Evolutionary conservation across 2,888 invertebrate species (phyloP).

Genomic region (Drosophila kambysellisi): DNA sequence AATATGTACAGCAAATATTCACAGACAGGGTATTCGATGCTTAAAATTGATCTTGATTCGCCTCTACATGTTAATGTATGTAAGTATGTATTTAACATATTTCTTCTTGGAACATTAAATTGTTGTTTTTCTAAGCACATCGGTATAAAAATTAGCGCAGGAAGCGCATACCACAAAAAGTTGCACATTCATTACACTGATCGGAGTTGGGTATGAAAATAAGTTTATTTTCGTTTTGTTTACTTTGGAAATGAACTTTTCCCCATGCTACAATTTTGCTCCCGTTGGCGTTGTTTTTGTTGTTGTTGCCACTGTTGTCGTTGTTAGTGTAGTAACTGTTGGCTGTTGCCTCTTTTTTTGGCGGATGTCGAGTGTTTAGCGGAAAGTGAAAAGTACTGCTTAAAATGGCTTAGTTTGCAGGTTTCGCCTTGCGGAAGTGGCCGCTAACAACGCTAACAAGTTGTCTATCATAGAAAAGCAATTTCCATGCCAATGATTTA

Average conservation of each 20-base stretch:
- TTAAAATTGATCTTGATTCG: neutral
- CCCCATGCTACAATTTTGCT: slow-evolving; percentile 48
- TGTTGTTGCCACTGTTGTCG: slow-evolving; percentile 11
- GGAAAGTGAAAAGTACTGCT: slow-evolving; percentile 82
- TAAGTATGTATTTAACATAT: slow-evolving; percentile 9
- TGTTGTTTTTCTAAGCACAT: slow-evolving; percentile 46
- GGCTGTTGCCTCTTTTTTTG: slow-evolving; percentile 32
- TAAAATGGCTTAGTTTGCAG: slow-evolving; percentile 80
- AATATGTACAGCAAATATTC: neutral
- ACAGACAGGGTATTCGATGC: neutral
- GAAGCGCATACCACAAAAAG: slow-evolving; percentile 73
- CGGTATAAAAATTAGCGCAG: slow-evolving; percentile 64
- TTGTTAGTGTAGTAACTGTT: slow-evolving; percentile 33
- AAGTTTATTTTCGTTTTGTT: slow-evolving; percentile 74
- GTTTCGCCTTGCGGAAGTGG: slow-evolving; percentile 77
- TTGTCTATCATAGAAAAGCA: slow-evolving; percentile 81
- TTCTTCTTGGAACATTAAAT: slow-evolving; percentile 7
- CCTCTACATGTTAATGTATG: neutral
- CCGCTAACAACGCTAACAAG: slow-evolving; percentile 60
- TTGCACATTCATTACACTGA: slow-evolving; percentile 74
- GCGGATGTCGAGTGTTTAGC: slow-evolving; percentile 80
- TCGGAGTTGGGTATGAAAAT: slow-evolving; percentile 69
- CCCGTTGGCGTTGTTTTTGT: slow-evolving; percentile 30
- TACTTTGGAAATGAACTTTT: slow-evolving; percentile 77
- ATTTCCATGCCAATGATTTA: slow-evolving; percentile 81